Evolutionary conservation across 2,113 vertebrate genomes (phyloP), one percentile per base, ranked within the genome.

Genomic region (Ophiodon elongatus): DNA sequence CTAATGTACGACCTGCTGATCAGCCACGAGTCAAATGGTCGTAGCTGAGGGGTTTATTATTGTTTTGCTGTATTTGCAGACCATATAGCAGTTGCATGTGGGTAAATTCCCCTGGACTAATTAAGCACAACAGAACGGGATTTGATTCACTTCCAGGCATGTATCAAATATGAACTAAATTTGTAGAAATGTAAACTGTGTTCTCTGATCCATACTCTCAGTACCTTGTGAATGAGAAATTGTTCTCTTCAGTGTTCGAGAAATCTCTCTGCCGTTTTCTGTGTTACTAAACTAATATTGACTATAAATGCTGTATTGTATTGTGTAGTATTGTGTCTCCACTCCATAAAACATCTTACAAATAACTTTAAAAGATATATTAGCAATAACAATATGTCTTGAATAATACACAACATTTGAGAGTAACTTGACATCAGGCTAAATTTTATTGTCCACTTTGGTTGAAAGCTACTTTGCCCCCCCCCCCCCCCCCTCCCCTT

Each of bases 291-390:
- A 77, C 8, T 54, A 27, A 63, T 45, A 74, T 86, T 82, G 54
- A 27, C 25, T 21, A 85, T 90, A 81, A 90, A 70, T 50, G 29
- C 41, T 79, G 27, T 59, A 82, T 78, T 76, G n/a, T 52, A 4
- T 8, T 54, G 21, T 88, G 11, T 65, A 27, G 47, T 57, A 0
- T 27, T 60, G 7, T 76, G 33, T 59, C 23, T 27, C 11, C 54
- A 4, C 35, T 29, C n/a, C 15, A 57, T 43, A 29, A 33, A 29
- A 11, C 37, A 39, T 45, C 21, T 68, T 41, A 56, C 21, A 37
- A 35, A 79, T 23, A 29, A 47, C 7, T 15, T 11, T 15, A 27
- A 73, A 27, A 66, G 15, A 21, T 6, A 17, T 76, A 23, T 31
- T 62, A 62, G 19, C 21, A 25, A 50, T 19, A 31, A 25, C 25